A percentile compares a stretch with the other conserved stretches of the same genome.
phyloP scores from a whole-genome alignment of 2,888 invertebrate species.

The Drosophila barbarae region DNA sequence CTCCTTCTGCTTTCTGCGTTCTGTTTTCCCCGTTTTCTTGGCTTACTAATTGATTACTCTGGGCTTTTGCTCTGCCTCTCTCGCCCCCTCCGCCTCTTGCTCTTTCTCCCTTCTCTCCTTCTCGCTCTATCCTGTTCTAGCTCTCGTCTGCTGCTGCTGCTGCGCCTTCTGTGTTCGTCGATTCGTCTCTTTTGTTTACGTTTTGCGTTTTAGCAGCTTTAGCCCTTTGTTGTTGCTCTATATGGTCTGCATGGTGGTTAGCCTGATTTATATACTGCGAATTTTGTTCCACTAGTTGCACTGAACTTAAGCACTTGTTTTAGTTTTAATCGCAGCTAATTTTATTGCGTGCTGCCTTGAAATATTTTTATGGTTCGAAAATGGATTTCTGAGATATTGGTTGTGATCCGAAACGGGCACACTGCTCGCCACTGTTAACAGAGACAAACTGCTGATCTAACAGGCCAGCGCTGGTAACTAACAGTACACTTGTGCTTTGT shows the following conservation, averaged over 20 bases:
- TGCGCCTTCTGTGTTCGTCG: conserved; percentile 10
- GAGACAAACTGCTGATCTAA: conserved; percentile 18
- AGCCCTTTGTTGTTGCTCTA: conserved; percentile 10
- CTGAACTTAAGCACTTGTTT: background rate
- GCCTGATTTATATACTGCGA: background rate
- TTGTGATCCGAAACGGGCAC: conserved; percentile 4
- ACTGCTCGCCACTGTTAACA: conserved; percentile 6
- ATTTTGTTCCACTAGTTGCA: conserved; percentile 8
- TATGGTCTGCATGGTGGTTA: background rate
- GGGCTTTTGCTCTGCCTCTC: conserved; percentile 3
- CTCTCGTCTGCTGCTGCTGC: conserved; percentile 10
- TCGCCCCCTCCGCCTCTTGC: background rate
- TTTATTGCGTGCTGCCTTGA: conserved; percentile 11
- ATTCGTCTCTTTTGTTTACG: conserved; percentile 23
- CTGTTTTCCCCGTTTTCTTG: conserved; percentile 16
- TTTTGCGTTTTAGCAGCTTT: conserved; percentile 10
- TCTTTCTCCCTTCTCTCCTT: background rate
- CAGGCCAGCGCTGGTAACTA: conserved; percentile 42
- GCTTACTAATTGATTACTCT: conserved; percentile 21
- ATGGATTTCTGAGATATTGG: background rate
- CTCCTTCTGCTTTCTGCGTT: conserved; percentile 14
- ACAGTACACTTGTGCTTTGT: conserved; percentile 40
- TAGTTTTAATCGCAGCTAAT: background rate
- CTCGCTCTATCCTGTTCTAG: background rate
- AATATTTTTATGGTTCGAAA: conserved; percentile 5